These are phyloP conservation scores for Drosophila cardini DNA, from an alignment of 1,140 invertebrate species.

Conservation along the genomic window DNA sequence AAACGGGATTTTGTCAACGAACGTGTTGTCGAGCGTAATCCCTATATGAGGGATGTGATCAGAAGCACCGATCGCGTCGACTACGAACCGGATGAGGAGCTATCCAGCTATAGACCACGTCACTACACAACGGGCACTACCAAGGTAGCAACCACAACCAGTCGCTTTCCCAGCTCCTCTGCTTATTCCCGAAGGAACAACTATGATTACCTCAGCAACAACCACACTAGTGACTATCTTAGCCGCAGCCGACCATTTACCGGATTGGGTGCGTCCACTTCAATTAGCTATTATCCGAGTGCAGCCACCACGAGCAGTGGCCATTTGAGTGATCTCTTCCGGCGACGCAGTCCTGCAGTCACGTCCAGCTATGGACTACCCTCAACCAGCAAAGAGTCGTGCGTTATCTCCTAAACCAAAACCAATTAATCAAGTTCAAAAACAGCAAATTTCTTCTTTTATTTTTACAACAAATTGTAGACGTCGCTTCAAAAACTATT, in stretches of 20 bases:
- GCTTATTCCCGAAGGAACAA: constrained; percentile 20
- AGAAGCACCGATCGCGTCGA: constrained; percentile 56
- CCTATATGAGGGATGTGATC: constrained; percentile 78
- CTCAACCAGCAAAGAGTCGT: constrained; percentile 77
- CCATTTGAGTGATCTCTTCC: constrained; percentile 73
- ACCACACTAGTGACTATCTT: constrained; percentile 45
- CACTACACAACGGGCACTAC: constrained; percentile 48
- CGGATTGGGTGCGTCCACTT: constrained; percentile 24
- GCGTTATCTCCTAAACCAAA: constrained; percentile 75
- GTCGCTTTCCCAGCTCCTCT: constrained; percentile 71
- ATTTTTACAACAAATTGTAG: constrained; percentile 52
- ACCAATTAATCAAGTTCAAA: constrained; percentile 46
- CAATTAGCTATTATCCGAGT: constrained; percentile 49
- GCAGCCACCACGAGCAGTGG: constrained; percentile 47
- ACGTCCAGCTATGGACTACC: constrained; percentile 50
- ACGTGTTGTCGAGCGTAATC: constrained; percentile 78
- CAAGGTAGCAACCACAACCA: constrained; percentile 21
- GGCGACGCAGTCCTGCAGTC: constrained; percentile 66
- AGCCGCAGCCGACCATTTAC: constrained; percentile 54
- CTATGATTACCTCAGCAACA: constrained; percentile 67
- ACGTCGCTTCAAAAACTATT: constrained; percentile 71
- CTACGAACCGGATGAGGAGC: constrained; percentile 57
- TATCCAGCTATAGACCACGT: constrained; percentile 61
- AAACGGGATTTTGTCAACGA: constrained; percentile 84
- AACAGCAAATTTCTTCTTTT: constrained; percentile 61